Evolutionary conservation across 2,888 invertebrate species (phyloP), one percentile per base, ranked within the genome.

Genomic region (Napeogenes inachia): DNA sequence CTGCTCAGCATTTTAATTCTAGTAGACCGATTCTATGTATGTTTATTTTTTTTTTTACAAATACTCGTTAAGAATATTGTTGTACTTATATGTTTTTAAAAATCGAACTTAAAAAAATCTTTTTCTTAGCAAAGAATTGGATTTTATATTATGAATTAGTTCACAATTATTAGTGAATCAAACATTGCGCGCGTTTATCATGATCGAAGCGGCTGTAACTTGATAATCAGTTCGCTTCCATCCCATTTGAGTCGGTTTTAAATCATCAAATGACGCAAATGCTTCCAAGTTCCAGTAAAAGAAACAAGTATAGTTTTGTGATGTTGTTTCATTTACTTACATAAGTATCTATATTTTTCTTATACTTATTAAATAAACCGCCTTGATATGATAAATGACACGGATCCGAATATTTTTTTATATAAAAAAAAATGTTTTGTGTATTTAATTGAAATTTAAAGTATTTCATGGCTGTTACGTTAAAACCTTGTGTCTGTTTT

Each of bases 401-500:
- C 8, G 1, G 5, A 38, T 6, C 4, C 8, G 38, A 38, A 6
- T 38, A 38, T 6, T 6, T 38, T 6, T 8, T 4, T 38, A 6
- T 38, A 38, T 6, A 2, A 38, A 6, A 38, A 8, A 38, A 38
- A 38, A 38, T 38, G 38, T 38, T 8, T 21, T 21, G 21, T 38
- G 38, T 6, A 3, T 38, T 38, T 3, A 38, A 38, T 10, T 10
- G 42, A 42, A 10, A 42, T 32, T 60, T 56, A 53, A 59, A 61
- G 45, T n/a, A 46, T 70, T 69, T 68, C 64, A 65, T 67, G 66
- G 66, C 59, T 57, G 60, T 59, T 62, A 60, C 70, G 71, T 72
- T 60, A 54, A 63, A 73, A 73, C 82, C 82, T 80, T 73, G 82
- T 73, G 69, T 77, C 70, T 67, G 71, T 76, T 78, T 71, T 54